Base-by-base conservation (phyloP, 2,113 vertebrate species). In the Cinclus mexicanus region DNA sequence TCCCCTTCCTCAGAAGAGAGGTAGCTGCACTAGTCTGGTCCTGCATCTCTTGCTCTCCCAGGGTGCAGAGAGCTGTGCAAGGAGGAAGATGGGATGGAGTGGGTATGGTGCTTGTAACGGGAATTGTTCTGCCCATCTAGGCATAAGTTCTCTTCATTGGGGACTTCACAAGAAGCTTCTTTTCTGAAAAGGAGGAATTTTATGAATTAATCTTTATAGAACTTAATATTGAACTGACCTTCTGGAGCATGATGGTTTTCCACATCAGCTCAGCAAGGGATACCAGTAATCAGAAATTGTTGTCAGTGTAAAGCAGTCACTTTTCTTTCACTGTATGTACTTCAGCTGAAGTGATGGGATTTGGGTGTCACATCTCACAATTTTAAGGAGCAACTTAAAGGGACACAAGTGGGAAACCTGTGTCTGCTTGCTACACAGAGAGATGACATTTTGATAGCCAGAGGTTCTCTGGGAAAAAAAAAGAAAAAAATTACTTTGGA, bases 371-470 rank as follows among this genome's bases (percentile, higher is more conserved):
- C 22, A 33, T 69, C 56, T 83, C 60, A 77, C 49, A 42, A 44
- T 83, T 83, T n/a, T 28, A 41, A 86, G 18, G 57, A 79, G 61
- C 14, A 23, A 28, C 24, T 68, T 67, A 78, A 67, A 82, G 41
- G 22, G 25, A 86, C n/a, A 63, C 44, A 83, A 76, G 25, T 74
- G 31, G 31, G 44, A 89, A 21, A 78, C 55, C 17, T 89, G 42
- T 81, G 47, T 89, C 55, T 78, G 12, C 52, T 86, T 86, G 33
- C 42, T 89, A 35, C 20, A 50, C 12, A 81, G 56, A 69, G 9
- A 77, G 26, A 83, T 70, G 72, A 60, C 49, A 71, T 92, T 92
- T 92, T 55, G 26, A 64, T 92, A 84, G 69, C 86, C 83, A 78
- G 65, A 94, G 56, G 64, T 56, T 82, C 76, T 84, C 46, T 81